Evolutionary conservation across 2,113 vertebrate species (phyloP), one percentile per base, ranked within the genome.

Genomic region (Phainopepla nitens): DNA sequence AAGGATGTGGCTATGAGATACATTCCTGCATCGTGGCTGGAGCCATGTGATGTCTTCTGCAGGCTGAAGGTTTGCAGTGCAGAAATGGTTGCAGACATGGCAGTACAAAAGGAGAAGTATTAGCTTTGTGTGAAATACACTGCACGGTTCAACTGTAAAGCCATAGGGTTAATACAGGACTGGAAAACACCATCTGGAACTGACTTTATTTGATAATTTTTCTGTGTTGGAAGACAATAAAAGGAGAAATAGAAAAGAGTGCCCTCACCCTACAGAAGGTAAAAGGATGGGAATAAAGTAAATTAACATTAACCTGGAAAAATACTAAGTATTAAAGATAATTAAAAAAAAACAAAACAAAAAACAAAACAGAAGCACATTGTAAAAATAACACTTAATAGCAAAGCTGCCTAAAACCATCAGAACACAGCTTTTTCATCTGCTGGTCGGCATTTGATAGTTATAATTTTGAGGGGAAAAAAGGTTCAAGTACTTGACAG

Each of bases 11-110:
- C 56, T 33, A 6, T 2, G 9, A 82, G 42, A 35, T n/a, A 61
- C 0, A 0, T 8, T 71, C 71, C 47, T 49, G n/a, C 51, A 35
- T 1, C 0, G 0, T 44, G 36, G 42, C 72, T 90, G 50, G 42
- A 44, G 64, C 49, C 56, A 57, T 21, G 42, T 50, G 72, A 57
- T 78, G n/a, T 44, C 31, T 42, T 72, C 62, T 69, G 58, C 44
- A 89, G n/a, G 75, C 41, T 57, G 71, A 61, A 71, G 42, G 42
- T 44, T 51, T 70, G 87, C 45, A 79, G 62, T 62, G 80, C 42
- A 81, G 68, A 47, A 91, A 31, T 25, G 31, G 45, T 56, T 56
- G 54, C 17, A 57, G 68, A 51, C 9, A 23, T 0, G 0, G 41
- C n/a, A 65, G 36, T 56, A 62, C 33, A n/a, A 81, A 90, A 90